Evolutionary conservation across 2,797 vertebrate genomes (phyloP).

Genomic region (Rhabdophis nuchalis): DNA sequence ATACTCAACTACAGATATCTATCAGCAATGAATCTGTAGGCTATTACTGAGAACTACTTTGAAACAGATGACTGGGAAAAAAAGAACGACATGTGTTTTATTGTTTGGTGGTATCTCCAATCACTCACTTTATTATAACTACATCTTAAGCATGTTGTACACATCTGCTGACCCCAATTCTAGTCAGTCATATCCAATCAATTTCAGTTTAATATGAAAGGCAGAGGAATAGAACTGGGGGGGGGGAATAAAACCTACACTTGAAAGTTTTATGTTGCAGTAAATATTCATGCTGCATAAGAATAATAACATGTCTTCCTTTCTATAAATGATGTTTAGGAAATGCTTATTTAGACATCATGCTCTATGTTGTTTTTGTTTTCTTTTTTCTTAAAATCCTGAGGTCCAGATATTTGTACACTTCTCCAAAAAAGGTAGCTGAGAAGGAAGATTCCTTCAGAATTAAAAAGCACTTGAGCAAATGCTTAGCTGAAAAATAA

Average conservation of each 20-base stretch:
- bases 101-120: not conserved
- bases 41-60: not conserved
- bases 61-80: not conserved
- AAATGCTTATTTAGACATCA: not conserved
- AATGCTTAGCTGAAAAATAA: not conserved
- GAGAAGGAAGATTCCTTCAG: not conserved
- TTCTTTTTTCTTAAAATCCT: not conserved
- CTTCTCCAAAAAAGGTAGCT: not conserved
- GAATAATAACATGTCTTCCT: not conserved
- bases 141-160: conserved; percentile 2
- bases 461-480: not conserved
- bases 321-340: not conserved
- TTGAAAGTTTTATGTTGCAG: not conserved
- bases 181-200: not conserved
- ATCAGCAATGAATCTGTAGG: not conserved
- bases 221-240: not conserved
- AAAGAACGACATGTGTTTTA: not conserved
- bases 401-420: not conserved
- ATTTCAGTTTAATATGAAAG: not conserved
- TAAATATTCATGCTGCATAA: not conserved
- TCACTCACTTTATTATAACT: not conserved
- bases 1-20: not conserved
- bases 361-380: not conserved
- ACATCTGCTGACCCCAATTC: not conserved
- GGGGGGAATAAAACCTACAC: not conserved